Conservation (phyloP, 1,140 invertebrate species). For the Sycophaga agraensis region DNA sequence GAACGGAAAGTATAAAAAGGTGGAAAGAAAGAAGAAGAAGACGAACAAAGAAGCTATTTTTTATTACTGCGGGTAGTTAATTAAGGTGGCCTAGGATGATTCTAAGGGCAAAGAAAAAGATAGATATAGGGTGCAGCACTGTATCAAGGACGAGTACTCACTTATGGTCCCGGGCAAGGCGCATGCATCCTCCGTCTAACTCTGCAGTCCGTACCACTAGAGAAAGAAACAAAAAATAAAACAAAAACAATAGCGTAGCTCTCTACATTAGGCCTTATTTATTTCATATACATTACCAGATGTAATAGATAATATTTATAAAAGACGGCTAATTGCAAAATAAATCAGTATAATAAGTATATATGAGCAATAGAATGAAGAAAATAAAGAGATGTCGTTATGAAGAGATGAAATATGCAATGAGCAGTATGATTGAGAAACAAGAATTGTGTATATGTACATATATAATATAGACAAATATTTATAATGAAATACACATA, state of each 20-base stretch:
- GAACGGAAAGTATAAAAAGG: not conserved
- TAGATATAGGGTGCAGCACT: conserved; percentile 21
- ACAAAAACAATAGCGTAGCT: conserved; percentile 44
- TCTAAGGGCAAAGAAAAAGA: conserved; percentile 1
- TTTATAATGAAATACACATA: not conserved
- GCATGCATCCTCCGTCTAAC: conserved; percentile 61
- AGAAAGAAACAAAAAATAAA: conserved; percentile 56
- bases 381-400: not conserved
- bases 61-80: not conserved
- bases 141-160: conserved; percentile 54
- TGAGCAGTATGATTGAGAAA: conserved; percentile 6
- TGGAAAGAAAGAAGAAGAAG: not conserved
- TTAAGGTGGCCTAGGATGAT: not conserved
- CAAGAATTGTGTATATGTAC: not conserved
- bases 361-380: not conserved
- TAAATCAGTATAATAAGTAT: not conserved
- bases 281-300: conserved; percentile 2
- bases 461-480: not conserved
- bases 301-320: not conserved
- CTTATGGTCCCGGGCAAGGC: conserved; percentile 58
- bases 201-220: conserved; percentile 61
- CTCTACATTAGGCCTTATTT: conserved; percentile 29
- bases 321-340: not conserved
- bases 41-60: not conserved
- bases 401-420: not conserved